phyloP scores from a whole-genome alignment of 2,888 invertebrate species.

The Diarsia dahlii region DNA sequence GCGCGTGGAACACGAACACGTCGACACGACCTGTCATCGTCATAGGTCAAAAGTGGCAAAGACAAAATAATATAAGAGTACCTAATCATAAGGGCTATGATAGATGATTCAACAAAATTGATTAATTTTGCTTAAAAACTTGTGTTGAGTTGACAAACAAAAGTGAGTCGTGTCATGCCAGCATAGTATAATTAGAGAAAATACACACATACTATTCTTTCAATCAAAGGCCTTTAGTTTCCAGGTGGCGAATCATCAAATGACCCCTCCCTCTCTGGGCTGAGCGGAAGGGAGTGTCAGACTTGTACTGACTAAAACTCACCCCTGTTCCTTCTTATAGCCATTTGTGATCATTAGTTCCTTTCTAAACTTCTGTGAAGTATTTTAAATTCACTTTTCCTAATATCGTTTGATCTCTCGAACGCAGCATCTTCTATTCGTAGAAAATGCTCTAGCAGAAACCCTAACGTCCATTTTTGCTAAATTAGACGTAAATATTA shows the following conservation, averaged over 20 bases:
- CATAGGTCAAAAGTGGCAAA: not conserved
- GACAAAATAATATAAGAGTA: not conserved
- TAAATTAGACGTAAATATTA: constrained; percentile 64
- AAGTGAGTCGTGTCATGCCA: not conserved
- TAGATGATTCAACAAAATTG: not conserved
- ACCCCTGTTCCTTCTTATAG: too few species aligned
- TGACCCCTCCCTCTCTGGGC: too few species aligned
- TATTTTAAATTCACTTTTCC: constrained; percentile 22
- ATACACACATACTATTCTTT: not conserved
- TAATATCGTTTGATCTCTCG: constrained; percentile 26
- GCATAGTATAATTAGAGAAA: not conserved
- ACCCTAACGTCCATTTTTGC: constrained; percentile 77
- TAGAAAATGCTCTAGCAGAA: constrained; percentile 68
- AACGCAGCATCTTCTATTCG: constrained; percentile 44
- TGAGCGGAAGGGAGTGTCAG: too few species aligned
- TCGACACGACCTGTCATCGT: too few species aligned
- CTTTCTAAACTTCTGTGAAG: constrained; percentile 5
- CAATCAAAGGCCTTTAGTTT: not conserved
- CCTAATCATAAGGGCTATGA: not conserved
- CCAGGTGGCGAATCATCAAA: too few species aligned
- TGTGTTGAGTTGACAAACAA: constrained; percentile 3
- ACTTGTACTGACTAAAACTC: too few species aligned
- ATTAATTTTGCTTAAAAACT: not conserved
- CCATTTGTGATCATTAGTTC: not conserved
- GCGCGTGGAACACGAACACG: too few species aligned